Conservation (phyloP, 2,888 invertebrate genomes). For the Mongoloraphidia duomilia region DNA sequence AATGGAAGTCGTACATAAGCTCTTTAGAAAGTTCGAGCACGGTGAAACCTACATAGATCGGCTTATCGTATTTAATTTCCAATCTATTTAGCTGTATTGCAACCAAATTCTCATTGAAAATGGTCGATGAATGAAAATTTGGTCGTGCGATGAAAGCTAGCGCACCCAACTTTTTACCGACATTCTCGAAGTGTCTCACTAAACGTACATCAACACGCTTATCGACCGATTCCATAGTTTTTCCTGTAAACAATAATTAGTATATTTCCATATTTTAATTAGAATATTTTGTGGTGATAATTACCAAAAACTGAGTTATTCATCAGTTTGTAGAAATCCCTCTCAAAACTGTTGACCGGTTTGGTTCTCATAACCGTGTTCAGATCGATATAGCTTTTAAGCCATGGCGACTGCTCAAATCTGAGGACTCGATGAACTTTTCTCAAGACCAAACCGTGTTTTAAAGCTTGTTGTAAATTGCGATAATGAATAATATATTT, state of each 20-base stretch:
- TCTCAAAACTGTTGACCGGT: slow-evolving; percentile 13
- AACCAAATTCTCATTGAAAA: slow-evolving; percentile 23
- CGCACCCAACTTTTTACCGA: slow-evolving; percentile 17
- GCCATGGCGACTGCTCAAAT: slow-evolving; percentile 25
- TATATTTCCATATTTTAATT: too few relatives aligned
- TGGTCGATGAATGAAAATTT: slow-evolving; percentile 19
- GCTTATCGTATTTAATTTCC: slow-evolving; percentile 22
- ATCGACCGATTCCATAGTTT: too few relatives aligned
- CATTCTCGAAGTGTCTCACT: slow-evolving; percentile 5
- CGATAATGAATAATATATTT: slow-evolving; percentile 20
- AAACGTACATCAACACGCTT: neutral
- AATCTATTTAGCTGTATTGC: slow-evolving; percentile 21
- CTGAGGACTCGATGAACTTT: slow-evolving; percentile 22
- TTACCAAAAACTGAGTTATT: slow-evolving; percentile 17
- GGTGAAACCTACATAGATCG: slow-evolving; percentile 25
- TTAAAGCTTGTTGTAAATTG: slow-evolving; percentile 18
- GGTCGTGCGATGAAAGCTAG: slow-evolving; percentile 20
- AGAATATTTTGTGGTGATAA: too few relatives aligned
- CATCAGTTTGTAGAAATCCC: slow-evolving; percentile 21
- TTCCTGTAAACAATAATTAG: slow-evolving; percentile 8
- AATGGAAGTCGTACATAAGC: slow-evolving; percentile 26
- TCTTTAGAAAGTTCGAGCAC: slow-evolving; percentile 27
- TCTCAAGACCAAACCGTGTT: slow-evolving; percentile 16
- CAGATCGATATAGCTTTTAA: slow-evolving; percentile 25
- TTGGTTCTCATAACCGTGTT: slow-evolving; percentile 22